phyloP scores from a whole-genome alignment of 1,140 invertebrate species.

The Bradynema listronoti region DNA sequence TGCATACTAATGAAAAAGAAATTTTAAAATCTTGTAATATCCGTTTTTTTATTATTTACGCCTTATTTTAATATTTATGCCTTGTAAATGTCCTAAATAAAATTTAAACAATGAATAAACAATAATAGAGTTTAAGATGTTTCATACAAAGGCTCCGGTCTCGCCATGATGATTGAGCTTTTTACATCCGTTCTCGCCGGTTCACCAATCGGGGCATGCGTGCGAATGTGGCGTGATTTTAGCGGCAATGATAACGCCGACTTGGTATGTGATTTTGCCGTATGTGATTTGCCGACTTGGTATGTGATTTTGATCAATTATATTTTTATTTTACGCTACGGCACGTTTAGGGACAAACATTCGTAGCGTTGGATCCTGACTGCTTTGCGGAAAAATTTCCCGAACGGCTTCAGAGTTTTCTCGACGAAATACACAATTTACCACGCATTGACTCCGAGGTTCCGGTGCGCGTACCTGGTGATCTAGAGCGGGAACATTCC shows the following conservation, averaged over 20 bases:
- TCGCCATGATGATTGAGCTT: background rate
- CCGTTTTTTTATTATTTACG: no score
- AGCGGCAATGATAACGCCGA: constrained; percentile 66
- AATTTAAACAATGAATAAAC: no score
- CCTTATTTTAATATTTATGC: no score
- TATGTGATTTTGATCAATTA: background rate
- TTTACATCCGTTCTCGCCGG: background rate
- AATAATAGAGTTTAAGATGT: constrained; percentile 58
- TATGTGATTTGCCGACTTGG: background rate
- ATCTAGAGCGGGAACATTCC: constrained; percentile 71
- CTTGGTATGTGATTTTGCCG: constrained; percentile 59
- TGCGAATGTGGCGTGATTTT: constrained; percentile 71
- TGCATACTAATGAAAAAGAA: no score
- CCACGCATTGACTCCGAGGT: constrained; percentile 61
- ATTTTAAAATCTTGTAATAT: no score
- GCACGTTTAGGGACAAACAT: constrained; percentile 70
- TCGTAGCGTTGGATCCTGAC: constrained; percentile 77
- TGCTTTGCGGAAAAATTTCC: constrained; percentile 75
- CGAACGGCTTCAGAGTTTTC: constrained; percentile 67
- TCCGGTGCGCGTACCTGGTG: constrained; percentile 75
- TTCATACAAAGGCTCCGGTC: background rate
- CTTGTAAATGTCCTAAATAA: no score
- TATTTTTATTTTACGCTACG: background rate
- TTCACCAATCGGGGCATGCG: constrained; percentile 61
- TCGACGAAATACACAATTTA: constrained; percentile 53